phyloP scores from a whole-genome alignment of 2,113 vertebrate genomes.

The Caranx melampygus region DNA sequence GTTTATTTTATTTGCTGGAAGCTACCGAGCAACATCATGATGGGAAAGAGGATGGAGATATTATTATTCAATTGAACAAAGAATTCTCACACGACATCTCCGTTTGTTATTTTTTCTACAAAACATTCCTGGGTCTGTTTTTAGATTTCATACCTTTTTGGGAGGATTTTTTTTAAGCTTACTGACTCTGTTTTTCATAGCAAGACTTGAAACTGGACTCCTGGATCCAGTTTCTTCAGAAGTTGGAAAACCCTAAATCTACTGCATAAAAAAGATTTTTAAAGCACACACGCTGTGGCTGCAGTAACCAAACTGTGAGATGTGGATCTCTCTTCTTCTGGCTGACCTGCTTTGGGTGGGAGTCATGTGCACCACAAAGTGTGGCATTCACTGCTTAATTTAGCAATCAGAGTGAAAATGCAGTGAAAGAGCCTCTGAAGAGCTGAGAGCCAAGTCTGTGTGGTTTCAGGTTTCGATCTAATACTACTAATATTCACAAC shows the following conservation, averaged over 20 bases:
- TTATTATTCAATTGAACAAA: neutral
- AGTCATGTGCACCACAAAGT: conserved; percentile 59
- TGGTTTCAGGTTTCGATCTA: conserved; percentile 12
- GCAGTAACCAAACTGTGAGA: conserved; percentile 24
- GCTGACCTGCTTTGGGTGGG: conserved; percentile 67
- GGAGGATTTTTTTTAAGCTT: neutral
- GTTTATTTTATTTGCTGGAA: neutral
- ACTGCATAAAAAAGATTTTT: neutral
- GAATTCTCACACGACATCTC: neutral
- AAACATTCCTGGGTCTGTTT: neutral
- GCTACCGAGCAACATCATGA: neutral
- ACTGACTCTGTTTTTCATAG: neutral
- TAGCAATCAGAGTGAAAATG: conserved; percentile 48
- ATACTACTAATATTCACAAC: conserved; percentile 8
- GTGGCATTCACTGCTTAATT: conserved; percentile 66
- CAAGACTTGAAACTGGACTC: neutral
- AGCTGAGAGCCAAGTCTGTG: conserved; percentile 16
- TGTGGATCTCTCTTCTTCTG: conserved; percentile 55
- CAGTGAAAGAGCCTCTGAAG: conserved; percentile 38
- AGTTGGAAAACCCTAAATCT: neutral
- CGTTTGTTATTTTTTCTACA: neutral
- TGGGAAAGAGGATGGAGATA: neutral
- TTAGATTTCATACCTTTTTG: neutral
- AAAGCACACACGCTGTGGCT: neutral
- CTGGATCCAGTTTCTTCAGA: neutral